phyloP scores from a whole-genome alignment of 2,888 invertebrate species.

The Alentia gelatinosa region DNA sequence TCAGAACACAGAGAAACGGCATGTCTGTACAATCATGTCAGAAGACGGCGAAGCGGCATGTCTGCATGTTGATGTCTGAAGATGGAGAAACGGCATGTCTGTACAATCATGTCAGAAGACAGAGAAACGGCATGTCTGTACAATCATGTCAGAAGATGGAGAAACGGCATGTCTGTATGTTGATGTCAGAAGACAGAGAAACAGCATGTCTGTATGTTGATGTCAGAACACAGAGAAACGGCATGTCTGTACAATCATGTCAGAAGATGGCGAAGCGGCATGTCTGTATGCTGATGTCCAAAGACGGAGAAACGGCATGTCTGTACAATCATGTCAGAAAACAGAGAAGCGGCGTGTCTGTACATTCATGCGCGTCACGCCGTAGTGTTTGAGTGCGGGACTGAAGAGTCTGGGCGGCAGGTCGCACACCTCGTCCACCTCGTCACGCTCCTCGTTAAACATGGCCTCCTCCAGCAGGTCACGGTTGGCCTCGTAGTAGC shows the following conservation, averaged over 20 bases:
- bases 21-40: no score
- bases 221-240: neutral
- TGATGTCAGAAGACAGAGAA: neutral
- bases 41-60: no score
- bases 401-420: constrained; percentile 62
- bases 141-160: no score
- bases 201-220: neutral
- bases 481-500: constrained; percentile 72
- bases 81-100: no score
- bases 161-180: no score
- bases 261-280: neutral
- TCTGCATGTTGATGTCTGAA: no score
- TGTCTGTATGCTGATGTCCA: neutral
- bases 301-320: neutral
- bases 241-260: neutral
- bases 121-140: no score
- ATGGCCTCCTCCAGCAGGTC: constrained; percentile 72
- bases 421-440: constrained; percentile 12
- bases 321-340: neutral
- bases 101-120: no score
- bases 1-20: no score
- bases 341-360: constrained; percentile 72
- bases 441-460: neutral
- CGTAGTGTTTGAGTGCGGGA: constrained; percentile 68
- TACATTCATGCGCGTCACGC: constrained; percentile 74